Conservation (phyloP, 1,140 invertebrate species). For the Ceratina australensis region DNA sequence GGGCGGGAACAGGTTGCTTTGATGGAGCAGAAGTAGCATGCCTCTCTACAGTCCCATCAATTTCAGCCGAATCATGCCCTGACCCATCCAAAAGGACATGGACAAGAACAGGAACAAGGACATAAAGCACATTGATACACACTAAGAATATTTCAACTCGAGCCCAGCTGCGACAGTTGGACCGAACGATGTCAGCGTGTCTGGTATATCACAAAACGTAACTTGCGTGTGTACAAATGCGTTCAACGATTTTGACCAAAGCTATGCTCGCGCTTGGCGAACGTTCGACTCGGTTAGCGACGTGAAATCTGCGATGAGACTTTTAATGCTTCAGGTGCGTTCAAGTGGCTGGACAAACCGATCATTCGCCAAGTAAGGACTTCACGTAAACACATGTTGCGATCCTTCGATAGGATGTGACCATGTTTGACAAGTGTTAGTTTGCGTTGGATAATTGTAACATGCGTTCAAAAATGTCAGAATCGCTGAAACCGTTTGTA, state of each 20-base stretch:
- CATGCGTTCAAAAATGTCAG: no score
- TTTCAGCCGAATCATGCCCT: slow-evolving; percentile 79
- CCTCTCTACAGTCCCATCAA: slow-evolving; percentile 79
- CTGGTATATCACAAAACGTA: slow-evolving; percentile 55
- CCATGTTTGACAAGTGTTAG: no score
- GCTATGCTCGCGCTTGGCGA: no score
- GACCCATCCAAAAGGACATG: slow-evolving; percentile 79
- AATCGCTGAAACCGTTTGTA: no score
- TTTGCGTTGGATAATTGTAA: no score
- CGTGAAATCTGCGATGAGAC: no score
- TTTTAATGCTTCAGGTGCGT: no score
- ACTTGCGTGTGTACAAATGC: slow-evolving; percentile 44
- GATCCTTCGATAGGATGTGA: no score
- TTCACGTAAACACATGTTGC: no score
- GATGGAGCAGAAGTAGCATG: slow-evolving; percentile 78
- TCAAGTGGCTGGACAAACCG: no score
- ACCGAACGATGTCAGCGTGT: slow-evolving; percentile 65
- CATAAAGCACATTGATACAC: slow-evolving; percentile 80
- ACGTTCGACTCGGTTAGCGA: no score
- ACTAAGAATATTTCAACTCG: slow-evolving; percentile 76
- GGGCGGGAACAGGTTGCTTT: slow-evolving; percentile 77
- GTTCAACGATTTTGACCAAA: neutral
- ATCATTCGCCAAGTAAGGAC: no score
- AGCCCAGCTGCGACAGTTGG: slow-evolving; percentile 73
- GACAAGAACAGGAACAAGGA: slow-evolving; percentile 80